Base-by-base conservation (phyloP, 35 echinoderm and acorn worm species). In the Ptychodera flava region DNA sequence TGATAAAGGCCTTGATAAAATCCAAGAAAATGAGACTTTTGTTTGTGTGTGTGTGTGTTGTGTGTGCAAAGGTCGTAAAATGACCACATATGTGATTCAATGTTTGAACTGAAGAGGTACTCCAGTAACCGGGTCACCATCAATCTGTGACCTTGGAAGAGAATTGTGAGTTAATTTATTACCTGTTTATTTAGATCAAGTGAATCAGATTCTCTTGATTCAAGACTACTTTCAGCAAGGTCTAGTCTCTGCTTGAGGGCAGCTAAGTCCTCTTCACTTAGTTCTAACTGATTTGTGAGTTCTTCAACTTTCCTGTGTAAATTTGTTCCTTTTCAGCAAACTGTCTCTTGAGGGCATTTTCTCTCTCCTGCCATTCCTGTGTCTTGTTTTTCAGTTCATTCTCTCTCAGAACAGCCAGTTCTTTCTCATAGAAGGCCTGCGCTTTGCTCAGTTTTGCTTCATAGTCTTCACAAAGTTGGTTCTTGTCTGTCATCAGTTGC, bases 371-470 rank as follows among this genome's bases (percentile, higher is more conserved):
- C 90, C 90, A 91, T 35, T 90, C 89, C 35, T 85, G 83, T 29
- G 78, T 84, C 27, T 92, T 80, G 35, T 93, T 94, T 16, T 87
- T 83, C 35, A 82, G 33, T 78, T 92, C 93, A 10, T 81, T 79
- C 33, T 94, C 96, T 34, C 78, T 37, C 0, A 99, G 84, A 53
- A 88, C 93, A 16, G 88, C 86, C 0, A 99, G 87, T 81, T 99
- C 96, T 38, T 88, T 82, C 64, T 99, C 96, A 38, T 99, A 88
- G 36, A 99, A 99, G 15, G 96, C 93, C 36, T 99, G 92, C 0
- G 88, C 37, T 89, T 99, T 99, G 36, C 85, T 86, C 14, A 99
- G 76, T 80, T 99, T 99, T 77, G 82, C 53, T 80, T 99, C 96
- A 86, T 99, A 99, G 85, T 99, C 96, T 52, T 94, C 88, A 31